Base-by-base conservation (phyloP, 1,140 invertebrate genomes). In the Matsumurasca onukii region DNA sequence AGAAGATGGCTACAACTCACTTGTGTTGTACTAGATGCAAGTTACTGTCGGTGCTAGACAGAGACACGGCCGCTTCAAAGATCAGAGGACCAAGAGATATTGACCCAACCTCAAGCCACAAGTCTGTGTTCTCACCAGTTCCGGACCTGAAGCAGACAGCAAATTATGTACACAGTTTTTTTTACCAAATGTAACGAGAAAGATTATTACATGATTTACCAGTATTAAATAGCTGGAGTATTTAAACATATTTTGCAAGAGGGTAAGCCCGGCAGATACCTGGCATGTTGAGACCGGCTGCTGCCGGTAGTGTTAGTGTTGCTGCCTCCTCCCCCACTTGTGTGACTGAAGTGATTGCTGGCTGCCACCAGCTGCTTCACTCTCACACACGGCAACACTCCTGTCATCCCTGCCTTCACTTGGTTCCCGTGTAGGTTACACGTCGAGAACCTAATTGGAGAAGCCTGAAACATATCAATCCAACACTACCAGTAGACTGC, bases 51-150 rank as follows among this genome's bases (percentile, higher is more conserved):
- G 88, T 88, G 66, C 86, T 85, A 1, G 90, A 89, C 31, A 90
- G 75, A 0, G 91, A 92, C 55, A 93, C 90, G 0, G 94, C 94
- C n/a, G 93, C 90, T 82, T 98, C 95, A n/a, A 98, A 82, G 71
- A 94, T 86, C 25, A 98, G 83, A 15, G 96, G 94, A 1, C 96
- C 96, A 63, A 98, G 81, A 17, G 90, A 89, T 0, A 97, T 81
- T n/a, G 89, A 91, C 2, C 94, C 95, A 3, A 96, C 93, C 79
- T 98, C 96, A 1, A 98, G 83, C 96, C 96, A 99, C 65, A 89
- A 84, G 71, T 93, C 91, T 49, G 80, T 84, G 61, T 86, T 79
- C 68, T 85, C 81, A 3, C 77, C 76, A 77, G 52, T 69, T 64
- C 62, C 27, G 1, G 67, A 67, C 27, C 66, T 67, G 17, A 31